Evolutionary conservation across 1,140 invertebrate genomes (phyloP).

Genomic region (Plectrocnemia conspersa): DNA sequence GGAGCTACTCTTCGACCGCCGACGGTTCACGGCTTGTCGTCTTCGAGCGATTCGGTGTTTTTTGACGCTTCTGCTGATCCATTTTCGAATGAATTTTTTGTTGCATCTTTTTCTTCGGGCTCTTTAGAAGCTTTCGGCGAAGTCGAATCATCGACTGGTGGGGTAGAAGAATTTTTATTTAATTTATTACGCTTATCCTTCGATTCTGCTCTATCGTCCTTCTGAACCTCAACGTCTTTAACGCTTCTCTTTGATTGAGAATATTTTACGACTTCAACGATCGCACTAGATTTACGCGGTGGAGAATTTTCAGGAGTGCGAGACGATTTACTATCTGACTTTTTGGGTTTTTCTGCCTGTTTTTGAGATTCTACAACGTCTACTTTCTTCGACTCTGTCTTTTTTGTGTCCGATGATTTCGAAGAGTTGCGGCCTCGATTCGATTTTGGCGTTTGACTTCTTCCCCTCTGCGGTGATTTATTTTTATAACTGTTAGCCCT

Average conservation of each 20-base stretch:
- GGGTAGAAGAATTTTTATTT: too few species aligned
- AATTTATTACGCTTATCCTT: too few species aligned
- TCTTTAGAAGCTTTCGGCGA: too few species aligned
- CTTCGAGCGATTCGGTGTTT: neutral
- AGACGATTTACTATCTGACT: constrained; percentile 15
- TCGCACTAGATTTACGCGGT: constrained; percentile 26
- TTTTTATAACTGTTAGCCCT: constrained; percentile 19
- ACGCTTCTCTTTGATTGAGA: too few species aligned
- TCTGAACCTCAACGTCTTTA: too few species aligned
- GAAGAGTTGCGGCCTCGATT: constrained; percentile 11
- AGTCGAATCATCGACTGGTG: too few species aligned
- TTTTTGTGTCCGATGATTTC: constrained; percentile 9
- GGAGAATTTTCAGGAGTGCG: constrained; percentile 33
- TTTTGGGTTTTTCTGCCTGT: constrained; percentile 28
- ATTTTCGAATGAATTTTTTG: neutral
- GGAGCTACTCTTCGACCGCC: constrained; percentile 45
- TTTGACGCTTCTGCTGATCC: neutral
- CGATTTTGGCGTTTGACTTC: constrained; percentile 26
- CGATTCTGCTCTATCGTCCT: too few species aligned
- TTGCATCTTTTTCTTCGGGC: neutral
- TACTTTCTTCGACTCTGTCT: constrained; percentile 16
- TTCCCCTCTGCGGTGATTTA: constrained; percentile 23
- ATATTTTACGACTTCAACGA: too few species aligned
- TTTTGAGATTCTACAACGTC: constrained; percentile 15
- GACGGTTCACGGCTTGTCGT: constrained; percentile 26